phyloP scores from a whole-genome alignment of 2,888 invertebrate species.

The Drosophila diplacantha region DNA sequence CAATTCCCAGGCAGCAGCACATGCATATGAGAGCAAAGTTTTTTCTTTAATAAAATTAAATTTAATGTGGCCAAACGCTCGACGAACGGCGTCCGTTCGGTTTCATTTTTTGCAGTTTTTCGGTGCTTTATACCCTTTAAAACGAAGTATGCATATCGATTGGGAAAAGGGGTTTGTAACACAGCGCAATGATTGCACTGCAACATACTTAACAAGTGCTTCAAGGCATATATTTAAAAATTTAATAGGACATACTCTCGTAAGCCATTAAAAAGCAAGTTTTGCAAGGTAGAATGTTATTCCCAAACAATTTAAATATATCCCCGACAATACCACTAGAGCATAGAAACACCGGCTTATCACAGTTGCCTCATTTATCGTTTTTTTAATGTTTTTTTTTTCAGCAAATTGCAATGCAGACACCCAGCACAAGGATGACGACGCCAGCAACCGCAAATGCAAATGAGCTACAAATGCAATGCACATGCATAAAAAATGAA shows the following conservation, averaged over 20 bases:
- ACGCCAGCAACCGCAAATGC: constrained; percentile 58
- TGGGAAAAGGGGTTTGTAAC: background rate
- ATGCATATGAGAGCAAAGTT: constrained; percentile 45
- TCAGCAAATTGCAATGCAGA: constrained; percentile 68
- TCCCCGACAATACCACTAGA: background rate
- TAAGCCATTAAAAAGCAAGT: too few relatives aligned
- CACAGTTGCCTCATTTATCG: background rate
- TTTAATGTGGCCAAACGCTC: constrained; percentile 67
- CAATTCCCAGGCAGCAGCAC: constrained; percentile 58
- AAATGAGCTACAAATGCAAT: constrained; percentile 70
- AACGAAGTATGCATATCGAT: background rate
- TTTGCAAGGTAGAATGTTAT: background rate
- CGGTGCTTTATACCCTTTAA: background rate
- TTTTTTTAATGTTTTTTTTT: constrained; percentile 27
- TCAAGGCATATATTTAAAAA: background rate
- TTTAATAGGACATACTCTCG: background rate
- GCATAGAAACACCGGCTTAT: constrained; percentile 1
- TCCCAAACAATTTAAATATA: too few relatives aligned
- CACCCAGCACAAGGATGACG: constrained; percentile 35
- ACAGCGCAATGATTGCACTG: background rate
- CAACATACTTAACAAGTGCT: background rate
- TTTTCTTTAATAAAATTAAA: constrained; percentile 72
- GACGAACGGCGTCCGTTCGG: constrained; percentile 51
- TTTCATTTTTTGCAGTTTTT: constrained; percentile 41
- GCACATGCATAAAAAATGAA: constrained; percentile 69